Base-by-base conservation (phyloP, 2,113 vertebrate species). In the Tinamus guttatus region DNA sequence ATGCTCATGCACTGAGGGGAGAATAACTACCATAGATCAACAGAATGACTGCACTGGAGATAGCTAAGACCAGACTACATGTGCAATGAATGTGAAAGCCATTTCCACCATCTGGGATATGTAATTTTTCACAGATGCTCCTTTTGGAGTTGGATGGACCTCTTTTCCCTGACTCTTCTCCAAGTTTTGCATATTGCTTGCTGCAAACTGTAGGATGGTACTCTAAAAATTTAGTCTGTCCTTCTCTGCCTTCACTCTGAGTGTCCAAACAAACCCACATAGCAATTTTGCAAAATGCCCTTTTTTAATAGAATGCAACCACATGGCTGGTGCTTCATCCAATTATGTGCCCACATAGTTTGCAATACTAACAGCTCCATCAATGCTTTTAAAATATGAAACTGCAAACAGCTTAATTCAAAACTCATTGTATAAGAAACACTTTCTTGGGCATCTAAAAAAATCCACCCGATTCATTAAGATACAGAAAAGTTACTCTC, bases 1-100 rank as follows among this genome's bases (percentile, higher is more conserved):
- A 95, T 32, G 63, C 67, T 90, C 75, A 85, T 81, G 91, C 77
- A 79, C 78, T 76, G 70, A 95, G 67, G 34, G 73, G 65, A 56
- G 70, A 94, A 93, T 86, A 96, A 93, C 87, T 83, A 74, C 92
- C 85, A 94, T 86, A 96, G 92, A 96, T 95, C 90, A 93, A 79
- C 56, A 86, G 60, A 95, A 95, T 0, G 43, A 90, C 80, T 90
- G 58, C 85, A 83, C 80, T 94, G 93, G 90, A 94, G 92, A 96
- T 91, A 93, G 79, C 89, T 91, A 88, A 93, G 85, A 70, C n/a
- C 69, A 95, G 87, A 91, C 85, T 93, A 90, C 87, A 88, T 93
- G 92, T 93, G 87, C 94, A 81, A 65, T 75, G 85, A 96, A 96
- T 95, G 85, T 91, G 87, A 90, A 90, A 95, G 91, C 45, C 47